Base-by-base conservation (phyloP, 2,113 vertebrate genomes). In the Smithornis capensis region DNA sequence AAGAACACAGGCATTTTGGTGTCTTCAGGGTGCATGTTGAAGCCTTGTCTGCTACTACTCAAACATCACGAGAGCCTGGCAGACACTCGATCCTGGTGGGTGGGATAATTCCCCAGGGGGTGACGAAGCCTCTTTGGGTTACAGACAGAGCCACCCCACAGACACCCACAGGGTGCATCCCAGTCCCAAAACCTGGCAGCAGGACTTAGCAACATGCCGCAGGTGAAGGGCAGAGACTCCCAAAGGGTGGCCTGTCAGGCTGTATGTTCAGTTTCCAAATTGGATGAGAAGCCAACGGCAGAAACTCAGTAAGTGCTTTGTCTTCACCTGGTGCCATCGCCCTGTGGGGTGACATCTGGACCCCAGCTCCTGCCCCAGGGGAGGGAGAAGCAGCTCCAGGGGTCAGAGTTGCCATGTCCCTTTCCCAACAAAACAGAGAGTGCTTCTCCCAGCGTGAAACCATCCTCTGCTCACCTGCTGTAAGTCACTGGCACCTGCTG, bases 271-370 rank as follows among this genome's bases (percentile, higher is more conserved):
- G 0, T 55, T 89, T 79, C 83, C 35, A 49, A 70, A 74, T 63
- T 3, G 65, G 59, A 76, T 14, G 3, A 0, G 1, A 52, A 55
- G 12, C 47, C 0, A 1, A 40, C 0, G 0, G 67, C 44, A 73
- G 63, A 42, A 91, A 14, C 12, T 42, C 12, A 19, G 24, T 6
- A 13, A 55, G 25, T 35, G 25, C 22, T 40, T 70, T 69, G 25
- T 28, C 74, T 60, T 62, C 0, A 1, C 52, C 42, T 60, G 74
- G 50, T 38, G 29, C 27, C 22, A 14, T 19, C 57, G 19, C 37
- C 37, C 42, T 4, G 10, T 19, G 33, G 33, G 45, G 33, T 70
- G 56, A 19, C 49, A 52, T 33, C 29, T 25, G 81, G 42, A 25
- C n/a, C 27, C 29, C 64, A 65, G 45, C 44, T 81, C 56, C 50